These are phyloP conservation scores for Aethina tumida DNA, from an alignment of 1,140 invertebrate genomes.

Conservation along the genomic window DNA sequence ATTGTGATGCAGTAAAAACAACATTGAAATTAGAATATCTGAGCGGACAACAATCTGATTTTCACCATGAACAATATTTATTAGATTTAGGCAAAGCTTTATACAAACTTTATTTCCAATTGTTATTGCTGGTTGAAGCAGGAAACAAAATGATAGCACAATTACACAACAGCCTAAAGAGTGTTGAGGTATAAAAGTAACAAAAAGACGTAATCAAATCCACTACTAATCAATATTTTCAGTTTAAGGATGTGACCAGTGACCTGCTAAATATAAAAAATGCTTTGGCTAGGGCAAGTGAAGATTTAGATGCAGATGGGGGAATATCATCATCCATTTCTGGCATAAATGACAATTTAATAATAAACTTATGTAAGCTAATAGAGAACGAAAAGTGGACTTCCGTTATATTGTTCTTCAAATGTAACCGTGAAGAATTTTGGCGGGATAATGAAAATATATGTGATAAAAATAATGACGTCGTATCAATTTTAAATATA, in stretches of 20 bases:
- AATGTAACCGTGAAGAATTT: conserved; percentile 51
- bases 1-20: conserved; percentile 51
- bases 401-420: conserved; percentile 50
- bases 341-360: conserved; percentile 34
- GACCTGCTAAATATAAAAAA: conserved; percentile 44
- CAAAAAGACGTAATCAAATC: not conserved
- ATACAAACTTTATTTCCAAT: conserved; percentile 90
- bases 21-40: conserved; percentile 63
- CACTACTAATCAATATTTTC: too few relatives aligned
- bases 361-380: conserved; percentile 48
- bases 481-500: conserved; percentile 58
- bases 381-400: conserved; percentile 52
- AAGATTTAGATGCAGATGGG: conserved; percentile 46
- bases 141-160: conserved; percentile 78
- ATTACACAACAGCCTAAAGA: conserved; percentile 44
- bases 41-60: conserved; percentile 50
- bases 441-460: conserved; percentile 47
- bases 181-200: conserved; percentile 34
- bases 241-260: conserved; percentile 46
- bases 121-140: conserved; percentile 81
- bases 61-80: conserved; percentile 49
- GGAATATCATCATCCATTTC: conserved; percentile 41
- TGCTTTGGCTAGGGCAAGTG: conserved; percentile 43
- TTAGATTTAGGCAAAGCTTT: conserved; percentile 71
- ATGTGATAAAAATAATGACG: conserved; percentile 48